Evolutionary conservation across 30 jellyfish, hydroid and myxozoan species (phyloP).

Genomic region (Haliclystus octoradiatus): DNA sequence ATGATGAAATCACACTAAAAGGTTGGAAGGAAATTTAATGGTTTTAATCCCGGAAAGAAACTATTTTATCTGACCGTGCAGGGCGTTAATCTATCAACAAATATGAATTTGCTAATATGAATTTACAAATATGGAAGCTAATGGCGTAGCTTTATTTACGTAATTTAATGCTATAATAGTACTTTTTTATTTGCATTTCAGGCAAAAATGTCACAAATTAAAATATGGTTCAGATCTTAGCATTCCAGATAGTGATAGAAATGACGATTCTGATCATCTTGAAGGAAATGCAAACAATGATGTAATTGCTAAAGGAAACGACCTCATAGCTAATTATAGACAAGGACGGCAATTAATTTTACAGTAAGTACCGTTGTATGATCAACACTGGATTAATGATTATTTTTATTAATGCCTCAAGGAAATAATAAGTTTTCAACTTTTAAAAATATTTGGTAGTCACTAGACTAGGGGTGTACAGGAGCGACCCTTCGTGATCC

Average conservation of each 20-base stretch:
- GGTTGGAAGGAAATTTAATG: too few species aligned
- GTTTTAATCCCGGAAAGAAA: too few species aligned
- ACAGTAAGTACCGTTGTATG: constrained; percentile 88
- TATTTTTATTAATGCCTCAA: too few species aligned
- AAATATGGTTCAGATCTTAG: constrained; percentile 94
- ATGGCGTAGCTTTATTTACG: neutral
- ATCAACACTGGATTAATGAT: too few species aligned
- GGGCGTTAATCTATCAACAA: too few species aligned
- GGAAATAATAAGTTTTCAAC: too few species aligned
- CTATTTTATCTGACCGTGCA: too few species aligned
- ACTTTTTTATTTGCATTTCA: constrained; percentile 10
- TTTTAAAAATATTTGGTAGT: too few species aligned
- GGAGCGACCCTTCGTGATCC: too few species aligned
- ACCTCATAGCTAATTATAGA: constrained; percentile 56
- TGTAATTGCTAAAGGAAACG: constrained; percentile 22
- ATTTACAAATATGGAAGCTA: neutral
- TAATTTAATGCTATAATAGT: neutral
- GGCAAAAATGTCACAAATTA: constrained; percentile 91
- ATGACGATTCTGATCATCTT: constrained; percentile 50
- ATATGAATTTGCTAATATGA: too few species aligned
- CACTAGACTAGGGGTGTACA: too few species aligned
- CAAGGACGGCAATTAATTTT: constrained; percentile 93
- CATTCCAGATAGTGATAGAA: constrained; percentile 47
- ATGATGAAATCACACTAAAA: too few species aligned
- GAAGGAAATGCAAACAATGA: constrained; percentile 11